Conservation (phyloP, 2,888 invertebrate species). For the Zygaena filipendulae region DNA sequence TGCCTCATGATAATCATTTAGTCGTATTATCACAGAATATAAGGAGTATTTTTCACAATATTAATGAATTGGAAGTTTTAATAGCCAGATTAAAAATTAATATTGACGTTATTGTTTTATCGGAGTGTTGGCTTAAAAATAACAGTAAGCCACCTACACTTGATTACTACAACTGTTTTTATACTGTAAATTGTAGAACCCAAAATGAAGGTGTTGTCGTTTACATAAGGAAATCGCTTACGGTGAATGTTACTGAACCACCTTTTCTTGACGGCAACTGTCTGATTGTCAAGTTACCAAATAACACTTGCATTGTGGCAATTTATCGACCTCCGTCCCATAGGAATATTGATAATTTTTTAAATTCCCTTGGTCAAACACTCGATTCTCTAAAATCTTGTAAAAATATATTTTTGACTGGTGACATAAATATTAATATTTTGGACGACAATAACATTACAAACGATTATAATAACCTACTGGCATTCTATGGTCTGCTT, state of each 20-base stretch:
- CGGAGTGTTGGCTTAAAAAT: background rate
- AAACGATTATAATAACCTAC: conserved; percentile 6
- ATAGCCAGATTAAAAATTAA: background rate
- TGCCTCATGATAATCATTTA: too few relatives aligned
- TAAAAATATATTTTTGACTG: background rate
- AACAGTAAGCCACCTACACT: background rate
- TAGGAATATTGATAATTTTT: conserved; percentile 2
- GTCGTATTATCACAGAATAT: background rate
- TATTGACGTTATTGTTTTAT: background rate
- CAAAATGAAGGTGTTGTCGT: conserved; percentile 8
- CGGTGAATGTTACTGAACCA: conserved; percentile 3
- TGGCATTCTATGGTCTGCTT: conserved; percentile 2
- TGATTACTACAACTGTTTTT: background rate
- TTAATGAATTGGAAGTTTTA: background rate
- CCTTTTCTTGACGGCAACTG: conserved; percentile 4
- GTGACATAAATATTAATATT: background rate
- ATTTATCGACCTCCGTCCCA: conserved; percentile 6
- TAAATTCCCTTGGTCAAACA: conserved; percentile 4
- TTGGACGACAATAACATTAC: background rate
- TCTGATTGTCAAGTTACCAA: conserved; percentile 1
- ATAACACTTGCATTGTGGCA: conserved; percentile 4
- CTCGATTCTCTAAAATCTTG: background rate
- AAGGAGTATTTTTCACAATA: background rate
- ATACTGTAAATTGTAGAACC: background rate
- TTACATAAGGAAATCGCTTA: conserved; percentile 5